Conservation (phyloP, 1,140 invertebrate genomes). For the Saccostrea glomerata region DNA sequence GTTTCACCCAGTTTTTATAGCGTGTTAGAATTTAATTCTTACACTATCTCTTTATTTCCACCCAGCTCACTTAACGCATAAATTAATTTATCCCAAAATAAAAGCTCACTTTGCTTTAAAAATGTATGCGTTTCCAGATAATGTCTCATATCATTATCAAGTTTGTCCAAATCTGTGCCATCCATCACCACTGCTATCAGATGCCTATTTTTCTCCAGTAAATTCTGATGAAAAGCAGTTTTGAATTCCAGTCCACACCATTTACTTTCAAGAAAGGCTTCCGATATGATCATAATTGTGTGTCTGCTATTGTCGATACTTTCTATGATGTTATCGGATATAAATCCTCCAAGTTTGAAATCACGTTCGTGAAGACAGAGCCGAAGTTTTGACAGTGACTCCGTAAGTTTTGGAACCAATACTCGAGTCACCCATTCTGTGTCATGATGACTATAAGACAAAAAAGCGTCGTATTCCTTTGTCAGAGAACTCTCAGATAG, state of each 20-base stretch:
- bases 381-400: constrained; percentile 45
- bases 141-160: neutral
- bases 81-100: constrained; percentile 33
- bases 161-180: neutral
- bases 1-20: too few relatives aligned
- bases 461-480: constrained; percentile 67
- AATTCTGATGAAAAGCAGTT: constrained; percentile 70
- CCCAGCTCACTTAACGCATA: neutral
- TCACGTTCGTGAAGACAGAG: constrained; percentile 71
- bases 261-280: constrained; percentile 95
- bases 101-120: neutral
- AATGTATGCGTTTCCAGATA: neutral
- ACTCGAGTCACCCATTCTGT: constrained; percentile 61
- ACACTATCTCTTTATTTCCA: too few relatives aligned
- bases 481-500: neutral
- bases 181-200: constrained; percentile 58
- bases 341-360: constrained; percentile 68
- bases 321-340: constrained; percentile 94
- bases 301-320: constrained; percentile 92
- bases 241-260: constrained; percentile 94
- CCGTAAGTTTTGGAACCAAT: constrained; percentile 59
- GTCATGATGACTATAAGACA: constrained; percentile 67
- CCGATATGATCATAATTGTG: constrained; percentile 94
- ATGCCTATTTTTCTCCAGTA: constrained; percentile 66
- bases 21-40: too few relatives aligned